Percentiles rank a stretch among this genome's conserved stretches.
Evolutionary conservation across 2,888 invertebrate species (phyloP).

Genomic region (Orchestes rusci): DNA sequence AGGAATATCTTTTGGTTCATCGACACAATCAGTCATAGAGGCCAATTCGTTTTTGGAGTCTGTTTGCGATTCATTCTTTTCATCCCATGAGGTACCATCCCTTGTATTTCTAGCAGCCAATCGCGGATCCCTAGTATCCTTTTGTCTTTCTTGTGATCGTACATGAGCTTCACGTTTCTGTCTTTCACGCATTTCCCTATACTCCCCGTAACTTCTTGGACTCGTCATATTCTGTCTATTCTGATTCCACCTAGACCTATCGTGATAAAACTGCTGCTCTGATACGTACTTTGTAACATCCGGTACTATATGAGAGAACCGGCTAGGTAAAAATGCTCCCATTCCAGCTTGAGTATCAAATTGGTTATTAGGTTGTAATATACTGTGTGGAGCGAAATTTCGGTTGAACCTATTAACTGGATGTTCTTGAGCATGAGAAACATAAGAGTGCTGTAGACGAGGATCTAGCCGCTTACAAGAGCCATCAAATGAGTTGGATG

Average conservation of each 20-base stretch:
- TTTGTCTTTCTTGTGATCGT: slow-evolving; percentile 14
- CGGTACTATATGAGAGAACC: no score
- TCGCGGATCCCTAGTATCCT: slow-evolving; percentile 20
- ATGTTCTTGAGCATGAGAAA: slow-evolving; percentile 5
- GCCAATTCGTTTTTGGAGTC: not conserved
- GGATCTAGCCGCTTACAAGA: not conserved
- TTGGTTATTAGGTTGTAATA: no score
- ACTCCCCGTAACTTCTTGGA: slow-evolving; percentile 31
- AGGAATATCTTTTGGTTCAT: not conserved
- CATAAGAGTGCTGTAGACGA: not conserved
- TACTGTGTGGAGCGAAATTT: no score
- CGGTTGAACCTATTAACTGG: slow-evolving; percentile 1
- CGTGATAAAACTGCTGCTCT: slow-evolving; percentile 14
- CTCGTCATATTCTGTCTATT: slow-evolving; percentile 24
- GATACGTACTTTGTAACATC: slow-evolving; percentile 7
- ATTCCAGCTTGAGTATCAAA: no score
- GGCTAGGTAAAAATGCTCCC: no score
- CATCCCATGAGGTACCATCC: not conserved
- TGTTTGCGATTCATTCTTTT: not conserved
- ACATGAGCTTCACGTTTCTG: slow-evolving; percentile 19
- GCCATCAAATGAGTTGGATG: not conserved
- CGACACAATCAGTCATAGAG: not conserved
- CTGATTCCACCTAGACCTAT: slow-evolving; percentile 19
- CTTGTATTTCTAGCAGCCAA: slow-evolving; percentile 11
- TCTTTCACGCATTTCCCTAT: slow-evolving; percentile 29